These are phyloP conservation scores for Cepaea hortensis DNA, from an alignment of 2,888 invertebrate species.

Conservation along the genomic window DNA sequence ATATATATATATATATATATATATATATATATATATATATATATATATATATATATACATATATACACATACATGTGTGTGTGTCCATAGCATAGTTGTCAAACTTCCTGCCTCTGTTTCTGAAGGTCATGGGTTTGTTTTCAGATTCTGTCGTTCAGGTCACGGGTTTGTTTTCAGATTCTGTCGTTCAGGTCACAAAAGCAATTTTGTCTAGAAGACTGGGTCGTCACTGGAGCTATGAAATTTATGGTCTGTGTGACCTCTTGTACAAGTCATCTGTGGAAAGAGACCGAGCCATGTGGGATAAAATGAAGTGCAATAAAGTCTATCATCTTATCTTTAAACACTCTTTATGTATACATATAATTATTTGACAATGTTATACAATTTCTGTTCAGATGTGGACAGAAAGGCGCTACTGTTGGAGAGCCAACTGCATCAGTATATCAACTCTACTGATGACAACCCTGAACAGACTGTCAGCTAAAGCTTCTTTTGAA, in stretches of 20 bases:
- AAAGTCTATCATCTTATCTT: neutral
- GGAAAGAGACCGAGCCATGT: no score
- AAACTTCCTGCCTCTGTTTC: no score
- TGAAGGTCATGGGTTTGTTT: no score
- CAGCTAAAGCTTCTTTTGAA: slow-evolving; percentile 38
- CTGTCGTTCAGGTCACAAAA: no score
- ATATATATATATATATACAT: no score
- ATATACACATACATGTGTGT: neutral
- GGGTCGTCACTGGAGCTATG: neutral
- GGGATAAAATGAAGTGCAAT: neutral
- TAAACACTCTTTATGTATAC: neutral
- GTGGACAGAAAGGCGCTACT: slow-evolving; percentile 33
- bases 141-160: no score
- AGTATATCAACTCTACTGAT: slow-evolving; percentile 44
- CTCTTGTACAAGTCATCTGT: neutral
- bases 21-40: no score
- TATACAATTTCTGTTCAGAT: neutral
- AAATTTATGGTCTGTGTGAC: neutral
- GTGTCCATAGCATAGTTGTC: neutral
- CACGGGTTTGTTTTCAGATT: no score
- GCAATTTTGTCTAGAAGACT: neutral
- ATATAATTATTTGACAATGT: neutral
- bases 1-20: no score
- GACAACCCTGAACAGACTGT: slow-evolving; percentile 38
- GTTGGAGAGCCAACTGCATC: slow-evolving; percentile 41